These are phyloP conservation scores for Budorcas taxicolor DNA, from an alignment of 2,113 vertebrate genomes.

Conservation along the genomic window DNA sequence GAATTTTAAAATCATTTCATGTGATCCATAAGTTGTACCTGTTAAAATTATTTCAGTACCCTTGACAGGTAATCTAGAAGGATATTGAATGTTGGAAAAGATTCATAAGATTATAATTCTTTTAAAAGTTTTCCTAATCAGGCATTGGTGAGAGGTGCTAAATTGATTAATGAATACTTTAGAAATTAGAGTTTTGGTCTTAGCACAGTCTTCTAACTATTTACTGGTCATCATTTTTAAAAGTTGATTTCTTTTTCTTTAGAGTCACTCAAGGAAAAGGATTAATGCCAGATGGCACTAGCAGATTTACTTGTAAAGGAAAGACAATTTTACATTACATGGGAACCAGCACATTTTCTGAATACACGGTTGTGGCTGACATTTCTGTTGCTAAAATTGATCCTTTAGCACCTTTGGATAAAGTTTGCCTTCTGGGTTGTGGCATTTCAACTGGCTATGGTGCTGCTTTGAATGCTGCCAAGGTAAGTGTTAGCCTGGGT, in stretches of 20 bases:
- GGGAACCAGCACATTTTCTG: conserved; percentile 87
- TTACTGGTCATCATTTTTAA: neutral
- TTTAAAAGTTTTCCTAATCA: neutral
- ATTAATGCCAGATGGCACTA: conserved; percentile 91
- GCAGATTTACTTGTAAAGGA: conserved; percentile 86
- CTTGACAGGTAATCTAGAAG: neutral
- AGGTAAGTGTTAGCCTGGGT: conserved; percentile 70
- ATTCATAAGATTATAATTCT: neutral
- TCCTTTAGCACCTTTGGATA: conserved; percentile 81
- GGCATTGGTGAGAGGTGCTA: neutral
- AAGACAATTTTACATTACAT: conserved; percentile 84
- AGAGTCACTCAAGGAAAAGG: conserved; percentile 86
- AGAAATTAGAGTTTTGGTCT: neutral
- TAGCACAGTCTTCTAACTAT: neutral
- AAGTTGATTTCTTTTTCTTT: conserved; percentile 15
- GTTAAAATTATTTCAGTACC: neutral
- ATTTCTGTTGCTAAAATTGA: conserved; percentile 85
- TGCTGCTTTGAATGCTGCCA: conserved; percentile 83
- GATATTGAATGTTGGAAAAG: neutral
- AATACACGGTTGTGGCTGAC: conserved; percentile 86
- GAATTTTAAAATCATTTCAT: neutral
- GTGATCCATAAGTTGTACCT: neutral
- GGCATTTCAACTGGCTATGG: conserved; percentile 86
- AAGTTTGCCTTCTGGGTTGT: conserved; percentile 86
- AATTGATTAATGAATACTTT: neutral